Percentiles rank a stretch among this genome's conserved stretches.
These are phyloP conservation scores for Rhombomys opimus DNA, from an alignment of 2,113 vertebrate species.

Conservation along the genomic window DNA sequence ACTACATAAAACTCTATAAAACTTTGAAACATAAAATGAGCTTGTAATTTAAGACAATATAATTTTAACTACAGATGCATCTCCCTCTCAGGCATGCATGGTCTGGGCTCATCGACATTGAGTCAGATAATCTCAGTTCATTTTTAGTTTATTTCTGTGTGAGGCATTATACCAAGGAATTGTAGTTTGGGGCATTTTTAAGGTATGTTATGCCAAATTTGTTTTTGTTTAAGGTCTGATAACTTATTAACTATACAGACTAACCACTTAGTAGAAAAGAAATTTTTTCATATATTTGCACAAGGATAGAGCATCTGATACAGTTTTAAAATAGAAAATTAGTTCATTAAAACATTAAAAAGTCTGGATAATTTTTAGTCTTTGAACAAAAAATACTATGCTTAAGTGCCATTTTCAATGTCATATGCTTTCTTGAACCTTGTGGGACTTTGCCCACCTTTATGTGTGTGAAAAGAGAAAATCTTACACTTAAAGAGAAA, in stretches of 20 bases:
- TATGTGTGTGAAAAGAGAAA: slow-evolving; percentile 40
- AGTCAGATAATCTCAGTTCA: slow-evolving; percentile 80
- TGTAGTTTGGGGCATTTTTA: slow-evolving; percentile 66
- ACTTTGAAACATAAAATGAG: slow-evolving; percentile 84
- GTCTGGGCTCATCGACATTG: slow-evolving; percentile 75
- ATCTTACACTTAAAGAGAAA: slow-evolving; percentile 44
- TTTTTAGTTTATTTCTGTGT: slow-evolving; percentile 71
- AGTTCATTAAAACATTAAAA: background rate
- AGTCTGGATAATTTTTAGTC: slow-evolving; percentile 26
- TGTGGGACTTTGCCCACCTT: background rate
- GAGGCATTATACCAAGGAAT: slow-evolving; percentile 67
- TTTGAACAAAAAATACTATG: slow-evolving; percentile 7
- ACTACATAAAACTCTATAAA: slow-evolving; percentile 85
- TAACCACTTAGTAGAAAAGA: slow-evolving; percentile 39
- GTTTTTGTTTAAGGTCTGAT: slow-evolving; percentile 56
- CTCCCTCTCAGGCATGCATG: slow-evolving; percentile 81
- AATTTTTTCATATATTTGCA: slow-evolving; percentile 36
- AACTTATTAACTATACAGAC: slow-evolving; percentile 45
- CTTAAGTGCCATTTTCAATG: slow-evolving; percentile 40
- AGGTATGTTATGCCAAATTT: slow-evolving; percentile 40
- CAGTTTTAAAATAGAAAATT: slow-evolving; percentile 46
- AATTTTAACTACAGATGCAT: slow-evolving; percentile 82
- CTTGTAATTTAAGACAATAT: slow-evolving; percentile 86
- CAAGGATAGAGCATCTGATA: slow-evolving; percentile 56
- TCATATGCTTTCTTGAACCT: slow-evolving; percentile 6